A percentile compares a stretch with the other conserved stretches of the same genome.
phyloP scores from a whole-genome alignment of 2,113 vertebrate species.

The Litocranius walleri region DNA sequence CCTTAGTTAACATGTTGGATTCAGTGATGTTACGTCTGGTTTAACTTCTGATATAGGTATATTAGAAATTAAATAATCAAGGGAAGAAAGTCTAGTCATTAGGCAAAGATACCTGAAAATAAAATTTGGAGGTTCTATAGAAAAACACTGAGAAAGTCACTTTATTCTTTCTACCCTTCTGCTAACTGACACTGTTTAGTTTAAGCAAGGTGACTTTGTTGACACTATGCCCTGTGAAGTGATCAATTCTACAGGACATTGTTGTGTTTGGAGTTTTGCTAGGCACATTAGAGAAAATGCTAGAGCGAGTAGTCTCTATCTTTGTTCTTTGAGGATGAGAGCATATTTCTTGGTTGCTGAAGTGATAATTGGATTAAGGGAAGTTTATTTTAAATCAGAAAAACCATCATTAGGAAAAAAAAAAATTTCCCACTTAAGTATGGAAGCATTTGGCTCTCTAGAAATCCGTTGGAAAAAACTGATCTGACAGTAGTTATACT shows the following conservation, averaged over 20 bases:
- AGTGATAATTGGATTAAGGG: neutral
- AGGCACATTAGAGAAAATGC: neutral
- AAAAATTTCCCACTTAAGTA: neutral
- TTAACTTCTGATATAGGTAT: neutral
- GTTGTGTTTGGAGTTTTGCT: slow-evolving; percentile 15
- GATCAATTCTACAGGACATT: neutral
- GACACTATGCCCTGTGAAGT: neutral
- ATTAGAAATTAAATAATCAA: slow-evolving; percentile 40
- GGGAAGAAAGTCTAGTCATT: neutral
- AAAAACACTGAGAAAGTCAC: neutral
- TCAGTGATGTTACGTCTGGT: neutral
- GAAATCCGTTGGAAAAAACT: neutral
- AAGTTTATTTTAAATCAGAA: neutral
- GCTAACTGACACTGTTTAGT: neutral
- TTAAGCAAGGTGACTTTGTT: neutral
- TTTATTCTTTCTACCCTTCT: neutral
- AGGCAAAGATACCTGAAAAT: neutral
- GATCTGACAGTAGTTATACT: neutral
- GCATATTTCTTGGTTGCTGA: neutral
- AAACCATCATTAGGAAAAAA: neutral
- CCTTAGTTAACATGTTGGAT: neutral
- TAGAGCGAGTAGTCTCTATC: neutral
- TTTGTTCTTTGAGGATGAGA: slow-evolving; percentile 17
- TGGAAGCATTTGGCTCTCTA: neutral
- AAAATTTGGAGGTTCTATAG: neutral